A percentile compares a stretch with the other conserved stretches of the same genome.
phyloP scores from a whole-genome alignment of 2,113 vertebrate species.

The Progne subis region DNA sequence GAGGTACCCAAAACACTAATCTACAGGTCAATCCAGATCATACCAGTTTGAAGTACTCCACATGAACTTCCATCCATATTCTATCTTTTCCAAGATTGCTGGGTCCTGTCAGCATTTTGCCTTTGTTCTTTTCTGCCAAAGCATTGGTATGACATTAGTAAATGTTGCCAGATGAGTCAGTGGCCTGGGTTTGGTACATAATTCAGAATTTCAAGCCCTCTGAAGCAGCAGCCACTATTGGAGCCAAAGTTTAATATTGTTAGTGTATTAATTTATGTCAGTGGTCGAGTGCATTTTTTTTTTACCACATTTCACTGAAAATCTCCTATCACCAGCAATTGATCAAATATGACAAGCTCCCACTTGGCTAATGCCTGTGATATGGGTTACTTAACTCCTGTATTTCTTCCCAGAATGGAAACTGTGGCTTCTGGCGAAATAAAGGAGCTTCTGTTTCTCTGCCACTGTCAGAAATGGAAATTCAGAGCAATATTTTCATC shows the following conservation, averaged over 20 bases:
- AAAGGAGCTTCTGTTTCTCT: constrained; percentile 65
- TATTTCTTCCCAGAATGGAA: constrained; percentile 43
- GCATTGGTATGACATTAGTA: constrained; percentile 40
- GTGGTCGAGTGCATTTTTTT: background rate
- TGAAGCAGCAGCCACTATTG: background rate
- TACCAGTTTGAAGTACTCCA: background rate
- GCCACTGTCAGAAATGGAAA: constrained; percentile 49
- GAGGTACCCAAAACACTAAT: background rate
- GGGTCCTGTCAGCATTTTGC: background rate
- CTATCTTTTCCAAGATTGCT: background rate
- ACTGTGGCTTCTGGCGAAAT: background rate
- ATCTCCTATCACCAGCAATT: constrained; percentile 7
- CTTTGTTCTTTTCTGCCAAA: constrained; percentile 45
- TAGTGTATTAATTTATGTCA: constrained; percentile 52
- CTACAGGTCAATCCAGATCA: background rate
- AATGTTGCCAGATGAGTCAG: constrained; percentile 21
- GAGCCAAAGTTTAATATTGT: constrained; percentile 49
- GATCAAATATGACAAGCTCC: constrained; percentile 53
- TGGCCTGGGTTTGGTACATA: constrained; percentile 4
- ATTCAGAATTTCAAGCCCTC: constrained; percentile 12
- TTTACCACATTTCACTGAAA: constrained; percentile 24
- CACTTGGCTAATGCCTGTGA: background rate
- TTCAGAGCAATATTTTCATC: constrained; percentile 33
- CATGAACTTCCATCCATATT: background rate
- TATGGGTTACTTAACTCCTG: constrained; percentile 14